Evolutionary conservation across 2,797 vertebrate genomes (phyloP).

Genomic region (Microtus obscurus): DNA sequence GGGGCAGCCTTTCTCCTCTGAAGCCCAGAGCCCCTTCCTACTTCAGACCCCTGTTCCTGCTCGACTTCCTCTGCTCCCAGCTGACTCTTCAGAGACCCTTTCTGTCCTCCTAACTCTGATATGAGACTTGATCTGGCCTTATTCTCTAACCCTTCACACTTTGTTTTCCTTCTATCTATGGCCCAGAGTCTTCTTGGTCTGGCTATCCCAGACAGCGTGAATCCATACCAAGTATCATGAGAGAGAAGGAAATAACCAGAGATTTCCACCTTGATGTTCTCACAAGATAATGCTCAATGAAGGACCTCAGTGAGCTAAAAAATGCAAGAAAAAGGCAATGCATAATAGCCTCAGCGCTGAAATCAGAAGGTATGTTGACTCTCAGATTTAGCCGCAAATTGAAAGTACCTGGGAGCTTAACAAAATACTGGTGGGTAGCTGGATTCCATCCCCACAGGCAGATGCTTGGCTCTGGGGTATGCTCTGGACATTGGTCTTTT

Average conservation of each 20-base stretch:
- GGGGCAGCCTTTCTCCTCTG: background rate
- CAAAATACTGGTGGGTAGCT: background rate
- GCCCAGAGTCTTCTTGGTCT: background rate
- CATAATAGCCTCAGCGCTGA: conserved; percentile 10
- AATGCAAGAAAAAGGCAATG: background rate
- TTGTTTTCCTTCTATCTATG: background rate
- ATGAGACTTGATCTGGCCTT: fast-evolving
- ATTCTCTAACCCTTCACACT: fast-evolving
- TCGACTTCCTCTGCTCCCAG: background rate
- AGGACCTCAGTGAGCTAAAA: background rate
- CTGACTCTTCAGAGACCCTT: background rate
- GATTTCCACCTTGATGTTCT: background rate
- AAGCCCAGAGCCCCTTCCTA: background rate
- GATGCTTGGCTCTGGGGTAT: background rate
- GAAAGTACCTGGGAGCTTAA: conserved; percentile 30
- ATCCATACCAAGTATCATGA: fast-evolving
- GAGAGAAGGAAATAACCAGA: background rate
- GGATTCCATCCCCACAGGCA: background rate
- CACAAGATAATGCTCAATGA: background rate
- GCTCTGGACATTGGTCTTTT: background rate
- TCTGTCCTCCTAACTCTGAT: too few species aligned
- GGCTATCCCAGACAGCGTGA: background rate
- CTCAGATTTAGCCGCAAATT: background rate
- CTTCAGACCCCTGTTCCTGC: background rate
- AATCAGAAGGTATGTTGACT: background rate